Percentiles rank a stretch among this genome's conserved stretches.
These are phyloP conservation scores for Platynereis dumerilii DNA, from an alignment of 2,888 invertebrate genomes.

Conservation along the genomic window DNA sequence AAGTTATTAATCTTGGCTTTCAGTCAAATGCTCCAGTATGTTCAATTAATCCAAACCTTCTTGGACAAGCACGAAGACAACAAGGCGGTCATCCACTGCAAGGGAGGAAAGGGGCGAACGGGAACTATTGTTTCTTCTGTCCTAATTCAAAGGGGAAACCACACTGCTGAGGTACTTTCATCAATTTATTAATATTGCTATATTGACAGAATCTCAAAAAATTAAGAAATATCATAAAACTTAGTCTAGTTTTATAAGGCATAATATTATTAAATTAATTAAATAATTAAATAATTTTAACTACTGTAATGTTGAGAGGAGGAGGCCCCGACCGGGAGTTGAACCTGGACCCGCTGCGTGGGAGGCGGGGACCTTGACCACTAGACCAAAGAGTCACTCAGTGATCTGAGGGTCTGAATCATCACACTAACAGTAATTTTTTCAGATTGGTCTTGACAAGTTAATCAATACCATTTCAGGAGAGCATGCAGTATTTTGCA, in stretches of 20 bases:
- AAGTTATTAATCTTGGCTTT: too few species aligned
- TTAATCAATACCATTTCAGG: conserved; percentile 44
- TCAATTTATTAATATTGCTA: too few species aligned
- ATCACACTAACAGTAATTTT: neutral
- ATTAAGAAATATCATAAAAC: too few species aligned
- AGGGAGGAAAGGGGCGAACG: conserved; percentile 67
- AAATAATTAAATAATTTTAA: neutral
- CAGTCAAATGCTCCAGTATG: conserved; percentile 65
- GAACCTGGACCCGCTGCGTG: too few species aligned
- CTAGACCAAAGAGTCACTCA: too few species aligned
- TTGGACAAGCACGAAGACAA: conserved; percentile 62
- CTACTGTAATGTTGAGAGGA: too few species aligned
- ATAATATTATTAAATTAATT: neutral
- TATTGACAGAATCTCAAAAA: too few species aligned
- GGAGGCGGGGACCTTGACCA: too few species aligned
- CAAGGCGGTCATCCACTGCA: conserved; percentile 67
- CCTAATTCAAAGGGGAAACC: conserved; percentile 65
- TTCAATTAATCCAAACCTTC: conserved; percentile 62
- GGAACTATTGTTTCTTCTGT: conserved; percentile 67
- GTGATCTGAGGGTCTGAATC: neutral
- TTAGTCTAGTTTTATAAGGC: too few species aligned
- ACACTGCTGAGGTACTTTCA: conserved; percentile 61
- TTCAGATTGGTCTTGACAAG: neutral
- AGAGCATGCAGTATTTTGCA: conserved; percentile 66
- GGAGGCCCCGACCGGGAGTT: too few species aligned